Evolutionary conservation across 1,140 invertebrate species (phyloP), one percentile per base, ranked within the genome.

Genomic region (Drosophila sulfurigaster): DNA sequence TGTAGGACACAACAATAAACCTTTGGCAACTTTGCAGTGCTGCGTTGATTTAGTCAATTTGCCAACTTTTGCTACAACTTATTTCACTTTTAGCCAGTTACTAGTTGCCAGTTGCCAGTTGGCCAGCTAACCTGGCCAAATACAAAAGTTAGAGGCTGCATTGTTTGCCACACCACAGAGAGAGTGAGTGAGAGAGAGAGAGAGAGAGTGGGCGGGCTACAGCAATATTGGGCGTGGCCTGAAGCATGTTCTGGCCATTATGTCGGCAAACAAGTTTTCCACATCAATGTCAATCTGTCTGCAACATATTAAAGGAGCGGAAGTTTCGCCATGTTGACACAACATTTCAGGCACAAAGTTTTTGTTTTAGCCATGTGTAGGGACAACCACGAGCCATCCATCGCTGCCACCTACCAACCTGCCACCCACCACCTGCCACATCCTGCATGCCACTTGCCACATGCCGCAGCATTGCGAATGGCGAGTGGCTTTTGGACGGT

Each of bases 231-330:
- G 38, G 62, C 54, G 49, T 71, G 28, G 16, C 20, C 10, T 32
- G 46, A 51, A 77, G 60, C 65, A 70, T 79, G 79, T 51, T 62
- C 70, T 74, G 75, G 49, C 85, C 83, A 78, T 85, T 78, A 79
- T 79, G 76, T 75, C 75, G 78, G 68, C 70, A 91, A 86, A 79
- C 80, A 91, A 91, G 78, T 91, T 91, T 85, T 89, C 80, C 76
- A 83, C 90, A 91, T 91, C 90, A 91, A 77, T 91, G 90, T 91
- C 90, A 91, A 91, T 90, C 86, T 91, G 90, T 90, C 90, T 76
- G 79, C 83, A 91, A 89, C 89, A 91, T 91, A 91, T 89, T 91
- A 91, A 86, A 86, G 77, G 76, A 82, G 77, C 81, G 86, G 79
- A 91, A 90, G 79, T 90, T 90, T 90, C 79, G 77, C 82, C 79